Percentiles rank a stretch among this genome's conserved stretches.
Evolutionary conservation across 2,113 vertebrate genomes (phyloP).

Genomic region (Notiomystis cincta): DNA sequence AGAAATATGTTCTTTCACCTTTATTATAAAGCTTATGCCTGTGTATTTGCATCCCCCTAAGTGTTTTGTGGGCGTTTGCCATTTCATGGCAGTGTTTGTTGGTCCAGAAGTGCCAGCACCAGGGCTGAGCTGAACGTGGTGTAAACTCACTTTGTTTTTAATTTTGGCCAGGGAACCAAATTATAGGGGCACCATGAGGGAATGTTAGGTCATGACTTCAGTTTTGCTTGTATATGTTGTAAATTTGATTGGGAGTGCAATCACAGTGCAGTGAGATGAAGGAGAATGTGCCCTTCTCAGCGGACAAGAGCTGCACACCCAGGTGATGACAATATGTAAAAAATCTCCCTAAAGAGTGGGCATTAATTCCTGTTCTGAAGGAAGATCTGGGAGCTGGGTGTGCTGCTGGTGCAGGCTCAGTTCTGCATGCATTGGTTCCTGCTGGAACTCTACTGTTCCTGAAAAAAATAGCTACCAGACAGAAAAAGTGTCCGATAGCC

Average conservation of each 20-base stretch:
- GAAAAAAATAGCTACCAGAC: neutral
- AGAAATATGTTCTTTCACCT: neutral
- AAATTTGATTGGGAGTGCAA: neutral
- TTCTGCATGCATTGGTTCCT: neutral
- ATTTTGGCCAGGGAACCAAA: neutral
- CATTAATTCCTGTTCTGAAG: neutral
- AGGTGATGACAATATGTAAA: neutral
- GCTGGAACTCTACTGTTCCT: neutral
- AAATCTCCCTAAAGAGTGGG: neutral
- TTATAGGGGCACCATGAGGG: no score
- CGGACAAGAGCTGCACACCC: neutral
- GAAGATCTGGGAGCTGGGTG: neutral
- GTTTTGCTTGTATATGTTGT: neutral
- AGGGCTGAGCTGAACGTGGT: neutral
- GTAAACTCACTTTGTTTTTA: neutral
- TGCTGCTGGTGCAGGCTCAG: neutral
- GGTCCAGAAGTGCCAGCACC: neutral
- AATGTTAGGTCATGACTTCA: neutral
- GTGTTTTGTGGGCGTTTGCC: neutral
- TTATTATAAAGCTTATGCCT: neutral
- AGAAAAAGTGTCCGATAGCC: neutral
- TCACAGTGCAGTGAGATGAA: neutral
- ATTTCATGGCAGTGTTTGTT: neutral
- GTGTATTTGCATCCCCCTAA: neutral
- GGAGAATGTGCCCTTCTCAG: neutral